Conservation (phyloP, 2,113 vertebrate genomes). For the Ahaetulla prasina region DNA sequence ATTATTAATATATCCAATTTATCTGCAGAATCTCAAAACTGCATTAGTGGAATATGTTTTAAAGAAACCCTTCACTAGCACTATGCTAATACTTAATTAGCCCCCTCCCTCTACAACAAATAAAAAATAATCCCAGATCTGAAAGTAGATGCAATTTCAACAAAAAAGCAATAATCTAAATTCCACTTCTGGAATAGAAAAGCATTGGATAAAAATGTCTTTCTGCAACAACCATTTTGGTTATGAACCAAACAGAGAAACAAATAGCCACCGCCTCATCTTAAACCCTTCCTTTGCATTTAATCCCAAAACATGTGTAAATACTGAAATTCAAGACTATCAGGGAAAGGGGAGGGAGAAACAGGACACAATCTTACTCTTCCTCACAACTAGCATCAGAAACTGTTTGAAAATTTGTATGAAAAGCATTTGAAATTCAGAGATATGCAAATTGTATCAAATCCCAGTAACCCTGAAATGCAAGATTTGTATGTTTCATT, state of each 20-base stretch:
- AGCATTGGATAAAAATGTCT: background rate
- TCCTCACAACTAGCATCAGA: background rate
- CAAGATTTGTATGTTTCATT: background rate
- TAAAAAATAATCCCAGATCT: background rate
- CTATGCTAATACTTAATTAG: background rate
- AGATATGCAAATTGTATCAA: background rate
- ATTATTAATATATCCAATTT: slow-evolving; percentile 25
- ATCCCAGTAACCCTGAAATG: background rate
- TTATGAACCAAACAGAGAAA: background rate
- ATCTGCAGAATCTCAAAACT: slow-evolving; percentile 25
- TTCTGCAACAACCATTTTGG: slow-evolving; percentile 6
- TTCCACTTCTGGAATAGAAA: background rate
- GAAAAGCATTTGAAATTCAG: background rate
- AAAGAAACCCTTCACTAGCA: background rate
- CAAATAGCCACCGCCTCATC: background rate
- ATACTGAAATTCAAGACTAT: background rate
- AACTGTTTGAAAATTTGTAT: background rate
- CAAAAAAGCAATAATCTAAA: background rate
- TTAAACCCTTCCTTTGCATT: background rate
- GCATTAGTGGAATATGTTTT: background rate
- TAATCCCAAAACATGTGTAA: background rate
- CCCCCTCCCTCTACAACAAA: background rate
- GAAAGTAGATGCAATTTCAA: background rate
- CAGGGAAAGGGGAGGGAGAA: background rate
- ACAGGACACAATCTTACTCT: background rate